Evolutionary conservation across 2,888 invertebrate genomes (phyloP).

Genomic region (Ecliptopera silaceata): DNA sequence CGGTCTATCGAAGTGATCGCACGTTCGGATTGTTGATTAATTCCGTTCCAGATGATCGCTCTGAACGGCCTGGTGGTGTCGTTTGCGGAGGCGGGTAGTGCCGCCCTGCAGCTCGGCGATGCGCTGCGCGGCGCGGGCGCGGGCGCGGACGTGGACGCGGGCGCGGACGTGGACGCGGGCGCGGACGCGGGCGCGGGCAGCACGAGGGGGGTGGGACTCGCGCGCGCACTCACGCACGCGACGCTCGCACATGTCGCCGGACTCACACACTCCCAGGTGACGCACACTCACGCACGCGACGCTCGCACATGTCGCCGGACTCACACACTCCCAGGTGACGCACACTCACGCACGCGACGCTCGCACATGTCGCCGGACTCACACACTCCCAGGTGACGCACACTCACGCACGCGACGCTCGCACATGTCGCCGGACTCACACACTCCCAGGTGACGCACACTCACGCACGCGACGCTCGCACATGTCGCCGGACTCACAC

Average conservation of each 20-base stretch:
- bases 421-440: not conserved
- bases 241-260: constrained; percentile 2
- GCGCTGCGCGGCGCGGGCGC: constrained; percentile 35
- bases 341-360: constrained; percentile 20
- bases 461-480: constrained; percentile 17
- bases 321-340: not conserved
- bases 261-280: not conserved
- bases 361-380: not conserved
- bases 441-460: constrained; percentile 2
- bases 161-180: constrained; percentile 23
- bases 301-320: not conserved
- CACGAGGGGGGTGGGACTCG: constrained; percentile 24
- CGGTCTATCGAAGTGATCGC: not conserved
- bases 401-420: constrained; percentile 16
- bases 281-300: not conserved
- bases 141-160: constrained; percentile 17
- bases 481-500: not conserved
- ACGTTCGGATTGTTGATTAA: no score
- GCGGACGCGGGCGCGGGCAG: constrained; percentile 29
- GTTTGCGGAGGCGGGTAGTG: constrained; percentile 20
- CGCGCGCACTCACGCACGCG: constrained; percentile 20
- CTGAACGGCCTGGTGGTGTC: constrained; percentile 26
- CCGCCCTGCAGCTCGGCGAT: constrained; percentile 34
- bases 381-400: constrained; percentile 1
- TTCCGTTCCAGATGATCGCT: constrained; percentile 5